Base-by-base conservation (phyloP, 2,888 invertebrate genomes). In the Spicauda simplicius region DNA sequence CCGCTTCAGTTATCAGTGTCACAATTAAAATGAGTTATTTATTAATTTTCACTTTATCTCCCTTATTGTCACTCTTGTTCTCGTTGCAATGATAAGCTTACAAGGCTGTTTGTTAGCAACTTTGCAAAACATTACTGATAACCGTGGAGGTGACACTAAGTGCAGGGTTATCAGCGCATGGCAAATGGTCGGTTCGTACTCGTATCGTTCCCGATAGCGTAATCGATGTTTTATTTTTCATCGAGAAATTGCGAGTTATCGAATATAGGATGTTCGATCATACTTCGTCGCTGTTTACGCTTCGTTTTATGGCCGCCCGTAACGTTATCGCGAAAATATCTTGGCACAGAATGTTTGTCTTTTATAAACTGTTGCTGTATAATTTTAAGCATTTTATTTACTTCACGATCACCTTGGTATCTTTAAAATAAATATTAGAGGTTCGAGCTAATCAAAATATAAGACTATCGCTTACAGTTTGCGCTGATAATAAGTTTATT, bases 91-190 rank as follows among this genome's bases (percentile, higher is more conserved):
- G 71, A 74, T 75, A 76, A 54, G 59, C 60, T 73, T 55, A 71
- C 74, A 74, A 74, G 73, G 73, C 72, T 76, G 73, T 74, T 76
- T 76, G 72, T 75, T 72, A 65, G 75, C 77, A 77, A 79, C 75
- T 74, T 77, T 77, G 79, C 77, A 80, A 76, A 78, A 77, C 78
- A 77, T 69, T 50, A 54, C 69, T 72, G 77, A 79, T 79, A 78
- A 75, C 53, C 45, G 60, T 71, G 71, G 72, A 79, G 83, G 84
- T 85, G 85, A 84, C 82, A 79, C 77, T 83, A 79, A 83, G 84
- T 85, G 88, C 85, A 87, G 86, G 91, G 90, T 90, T 91, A 91
- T 91, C 91, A 69, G 62, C 75, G 79, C 77, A 79, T 81, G 79
- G 82, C 80, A 82, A 84, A 85, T 81, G 82, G 85, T 80, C 76